Evolutionary conservation across 2,888 invertebrate species (phyloP).

Genomic region (Pachliopta kotzebuea): DNA sequence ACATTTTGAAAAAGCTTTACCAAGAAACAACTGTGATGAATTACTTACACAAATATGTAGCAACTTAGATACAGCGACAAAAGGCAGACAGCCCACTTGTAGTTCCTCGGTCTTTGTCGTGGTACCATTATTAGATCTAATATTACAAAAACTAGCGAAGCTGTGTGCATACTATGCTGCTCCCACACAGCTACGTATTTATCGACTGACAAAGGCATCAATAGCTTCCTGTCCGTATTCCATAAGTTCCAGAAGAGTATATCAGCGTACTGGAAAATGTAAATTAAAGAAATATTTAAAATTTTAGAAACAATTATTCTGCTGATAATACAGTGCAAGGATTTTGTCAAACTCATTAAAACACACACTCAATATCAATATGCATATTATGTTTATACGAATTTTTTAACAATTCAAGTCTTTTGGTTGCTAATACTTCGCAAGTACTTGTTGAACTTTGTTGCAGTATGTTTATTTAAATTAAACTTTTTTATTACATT

Average conservation of each 20-base stretch:
- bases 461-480: too few relatives aligned
- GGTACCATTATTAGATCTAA: conserved; percentile 56
- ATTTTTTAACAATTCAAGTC: too few relatives aligned
- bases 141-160: conserved; percentile 51
- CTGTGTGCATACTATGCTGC: conserved; percentile 66
- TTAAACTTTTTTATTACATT: too few relatives aligned
- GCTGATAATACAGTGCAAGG: too few relatives aligned
- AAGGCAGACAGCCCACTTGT: conserved; percentile 41
- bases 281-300: background rate
- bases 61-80: conserved; percentile 43
- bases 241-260: conserved; percentile 66
- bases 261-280: conserved; percentile 57
- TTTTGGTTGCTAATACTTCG: too few relatives aligned
- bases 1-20: background rate
- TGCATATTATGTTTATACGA: too few relatives aligned
- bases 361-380: too few relatives aligned
- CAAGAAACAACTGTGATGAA: background rate
- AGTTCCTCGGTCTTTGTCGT: conserved; percentile 50
- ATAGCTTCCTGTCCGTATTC: conserved; percentile 51
- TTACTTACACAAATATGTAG: conserved; percentile 53
- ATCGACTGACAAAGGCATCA: conserved; percentile 53
- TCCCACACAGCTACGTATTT: conserved; percentile 56
- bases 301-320: too few relatives aligned
- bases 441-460: too few relatives aligned
- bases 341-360: too few relatives aligned